Base-by-base conservation (phyloP, 2,888 invertebrate genomes). In the Mamestra brassicae region DNA sequence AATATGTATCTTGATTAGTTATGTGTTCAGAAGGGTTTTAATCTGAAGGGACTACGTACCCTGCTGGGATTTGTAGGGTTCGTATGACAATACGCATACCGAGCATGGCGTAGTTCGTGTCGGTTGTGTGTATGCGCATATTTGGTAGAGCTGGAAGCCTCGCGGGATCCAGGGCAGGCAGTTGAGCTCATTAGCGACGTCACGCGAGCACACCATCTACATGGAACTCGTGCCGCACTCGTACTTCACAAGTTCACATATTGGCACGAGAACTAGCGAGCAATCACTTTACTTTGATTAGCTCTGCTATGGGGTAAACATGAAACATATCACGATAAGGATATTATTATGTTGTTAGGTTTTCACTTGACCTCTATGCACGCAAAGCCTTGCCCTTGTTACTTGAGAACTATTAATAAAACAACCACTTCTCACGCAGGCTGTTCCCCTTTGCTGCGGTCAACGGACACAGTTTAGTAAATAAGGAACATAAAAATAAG, bases 171-270 rank as follows among this genome's bases (percentile, higher is more conserved):
- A 76, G 80, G 78, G 78, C 77, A 71, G 80, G 67, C 78, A 72
- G 71, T 77, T 83, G 80, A 82, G 85, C 83, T 87, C 77, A 81
- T 87, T 87, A 86, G 75, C 68, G 72, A 54, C 64, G 70, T 63
- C 80, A 79, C 83, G 79, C 81, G 63, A 81, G 65, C 77, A 58
- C 64, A 52, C 65, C 72, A 61, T 67, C 26, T 63, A 71, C 65
- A 50, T 60, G 15, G 61, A 65, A 11, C 54, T 54, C 45, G 15
- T 38, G 34, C 38, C 58, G 13, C 17, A 17, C 52, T 45, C 34
- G 15, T 64, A 69, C 34, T 67, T 60, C 45, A 68, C 57, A 57
- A n/a, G 47, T 54, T 45, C 45, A 4, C 47, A 15, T 42, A 67
- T 7, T 6, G 55, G 61, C 42, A 34, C 26, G 17, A 50, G 8